Percentiles rank a stretch among this genome's conserved stretches.
phyloP scores from a whole-genome alignment of 2,113 vertebrate genomes.

The Callionymus lyra region DNA sequence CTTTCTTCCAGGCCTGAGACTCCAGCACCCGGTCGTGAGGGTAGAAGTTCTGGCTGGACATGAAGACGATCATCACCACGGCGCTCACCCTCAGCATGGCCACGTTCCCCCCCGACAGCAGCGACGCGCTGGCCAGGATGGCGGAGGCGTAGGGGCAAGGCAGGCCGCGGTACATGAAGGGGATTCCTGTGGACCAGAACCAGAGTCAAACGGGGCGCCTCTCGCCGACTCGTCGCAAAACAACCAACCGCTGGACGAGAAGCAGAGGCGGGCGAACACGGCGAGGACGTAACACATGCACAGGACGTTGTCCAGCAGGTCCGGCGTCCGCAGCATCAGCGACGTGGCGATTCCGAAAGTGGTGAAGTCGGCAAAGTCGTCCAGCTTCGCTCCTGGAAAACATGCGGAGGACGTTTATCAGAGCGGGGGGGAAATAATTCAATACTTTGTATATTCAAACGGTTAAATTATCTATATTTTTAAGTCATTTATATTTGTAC shows the following conservation, averaged over 20 bases:
- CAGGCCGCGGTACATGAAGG: constrained; percentile 81
- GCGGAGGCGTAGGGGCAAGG: constrained; percentile 84
- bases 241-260: constrained; percentile 77
- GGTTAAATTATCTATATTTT: no score
- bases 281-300: constrained; percentile 76
- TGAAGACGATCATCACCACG: constrained; percentile 78
- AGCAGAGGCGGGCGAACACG: constrained; percentile 78
- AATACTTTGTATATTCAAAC: no score
- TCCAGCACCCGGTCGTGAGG: constrained; percentile 85
- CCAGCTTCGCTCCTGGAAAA: constrained; percentile 76
- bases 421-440: not conserved
- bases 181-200: constrained; percentile 58
- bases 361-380: constrained; percentile 88
- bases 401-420: no score
- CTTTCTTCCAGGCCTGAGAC: constrained; percentile 89
- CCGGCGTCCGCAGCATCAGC: constrained; percentile 69
- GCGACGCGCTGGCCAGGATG: constrained; percentile 73
- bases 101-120: constrained; percentile 70
- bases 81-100: constrained; percentile 65
- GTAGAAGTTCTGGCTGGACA: constrained; percentile 81
- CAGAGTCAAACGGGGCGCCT: not conserved
- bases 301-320: constrained; percentile 71
- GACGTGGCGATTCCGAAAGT: constrained; percentile 84
- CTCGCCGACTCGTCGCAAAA: no score
- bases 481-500: no score